Conservation (phyloP, 2,113 vertebrate species). For the Chloropsis cyanopogon region DNA sequence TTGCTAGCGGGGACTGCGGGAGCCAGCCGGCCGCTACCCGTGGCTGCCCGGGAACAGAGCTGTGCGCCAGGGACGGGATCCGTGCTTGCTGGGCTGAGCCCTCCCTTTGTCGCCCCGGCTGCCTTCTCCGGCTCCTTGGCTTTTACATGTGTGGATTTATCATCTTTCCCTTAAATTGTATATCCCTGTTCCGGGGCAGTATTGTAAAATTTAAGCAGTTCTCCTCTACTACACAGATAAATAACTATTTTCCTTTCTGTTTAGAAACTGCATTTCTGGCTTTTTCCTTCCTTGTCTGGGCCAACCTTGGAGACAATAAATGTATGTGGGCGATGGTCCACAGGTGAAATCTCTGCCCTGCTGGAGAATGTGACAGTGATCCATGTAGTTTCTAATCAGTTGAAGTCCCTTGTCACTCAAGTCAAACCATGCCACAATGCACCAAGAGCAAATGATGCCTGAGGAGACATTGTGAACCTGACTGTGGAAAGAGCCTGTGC, state of each 20-base stretch:
- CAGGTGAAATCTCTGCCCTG: neutral
- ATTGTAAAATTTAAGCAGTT: neutral
- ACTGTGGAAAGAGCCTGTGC: neutral
- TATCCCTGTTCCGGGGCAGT: neutral
- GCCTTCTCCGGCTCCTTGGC: neutral
- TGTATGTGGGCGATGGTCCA: neutral
- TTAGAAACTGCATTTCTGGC: rapidly evolving
- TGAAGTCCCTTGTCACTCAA: neutral
- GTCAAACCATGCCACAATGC: neutral
- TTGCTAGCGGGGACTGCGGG: neutral
- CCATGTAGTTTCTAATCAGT: rapidly evolving
- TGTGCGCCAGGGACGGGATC: rapidly evolving
- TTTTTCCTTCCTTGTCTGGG: neutral
- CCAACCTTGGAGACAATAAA: neutral
- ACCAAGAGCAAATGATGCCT: neutral
- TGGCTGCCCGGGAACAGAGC: neutral
- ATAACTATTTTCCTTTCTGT: neutral
- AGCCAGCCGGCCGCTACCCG: neutral
- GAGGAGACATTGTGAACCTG: neutral
- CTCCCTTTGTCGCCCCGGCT: rapidly evolving
- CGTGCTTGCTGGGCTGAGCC: rapidly evolving
- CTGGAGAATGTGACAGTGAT: neutral
- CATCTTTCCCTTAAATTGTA: no score
- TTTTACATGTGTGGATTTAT: neutral
- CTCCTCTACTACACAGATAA: neutral